Evolutionary conservation across 2,797 vertebrate genomes (phyloP).

Genomic region (Anguilla megastoma): DNA sequence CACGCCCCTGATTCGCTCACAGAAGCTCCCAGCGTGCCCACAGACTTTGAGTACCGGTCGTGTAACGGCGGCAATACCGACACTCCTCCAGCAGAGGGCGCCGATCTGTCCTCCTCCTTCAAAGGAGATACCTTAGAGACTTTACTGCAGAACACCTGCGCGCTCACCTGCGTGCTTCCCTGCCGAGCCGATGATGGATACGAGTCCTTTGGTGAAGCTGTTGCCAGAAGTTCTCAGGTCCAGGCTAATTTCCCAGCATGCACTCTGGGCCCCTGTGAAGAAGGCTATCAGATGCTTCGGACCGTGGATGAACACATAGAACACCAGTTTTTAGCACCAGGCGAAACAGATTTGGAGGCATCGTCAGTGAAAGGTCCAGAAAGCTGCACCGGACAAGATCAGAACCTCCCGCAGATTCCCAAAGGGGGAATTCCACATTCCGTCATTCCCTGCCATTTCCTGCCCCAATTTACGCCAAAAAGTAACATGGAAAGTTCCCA

Average conservation of each 20-base stretch:
- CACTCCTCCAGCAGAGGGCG: background rate
- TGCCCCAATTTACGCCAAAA: background rate
- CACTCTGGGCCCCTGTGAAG: constrained; percentile 22
- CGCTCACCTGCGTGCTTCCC: background rate
- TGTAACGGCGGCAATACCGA: constrained; percentile 19
- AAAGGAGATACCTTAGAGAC: background rate
- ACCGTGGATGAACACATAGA: constrained; percentile 15
- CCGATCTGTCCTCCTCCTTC: background rate
- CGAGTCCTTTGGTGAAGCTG: constrained; percentile 35
- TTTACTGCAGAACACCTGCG: background rate
- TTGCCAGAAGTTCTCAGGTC: background rate
- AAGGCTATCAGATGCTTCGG: constrained; percentile 38
- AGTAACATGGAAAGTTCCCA: constrained; percentile 10
- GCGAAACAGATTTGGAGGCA: background rate
- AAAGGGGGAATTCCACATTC: constrained; percentile 22
- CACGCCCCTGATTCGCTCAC: background rate
- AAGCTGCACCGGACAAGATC: background rate
- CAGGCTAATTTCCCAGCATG: constrained; percentile 4
- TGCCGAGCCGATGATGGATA: constrained; percentile 32
- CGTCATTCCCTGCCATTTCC: constrained; percentile 43
- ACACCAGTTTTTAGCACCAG: constrained; percentile 47
- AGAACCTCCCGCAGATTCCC: background rate
- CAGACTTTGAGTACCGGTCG: constrained; percentile 36
- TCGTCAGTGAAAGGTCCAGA: background rate
- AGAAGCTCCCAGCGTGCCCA: constrained; percentile 18